A percentile compares a stretch with the other conserved stretches of the same genome.
These are phyloP conservation scores for Cryptotis parvus DNA, from an alignment of 2,113 vertebrate genomes.

Conservation along the genomic window DNA sequence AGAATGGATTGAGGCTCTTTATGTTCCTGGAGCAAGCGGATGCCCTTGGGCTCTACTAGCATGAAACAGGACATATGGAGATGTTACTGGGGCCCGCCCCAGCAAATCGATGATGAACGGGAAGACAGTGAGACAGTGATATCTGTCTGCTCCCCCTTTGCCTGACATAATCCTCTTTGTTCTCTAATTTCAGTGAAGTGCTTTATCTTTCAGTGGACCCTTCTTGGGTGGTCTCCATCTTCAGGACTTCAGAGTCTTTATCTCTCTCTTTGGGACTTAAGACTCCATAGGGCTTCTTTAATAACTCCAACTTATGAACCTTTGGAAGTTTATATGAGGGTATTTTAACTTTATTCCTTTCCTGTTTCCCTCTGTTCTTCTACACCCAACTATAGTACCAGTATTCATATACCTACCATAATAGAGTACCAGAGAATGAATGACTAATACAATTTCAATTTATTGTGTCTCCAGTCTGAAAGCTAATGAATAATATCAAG, in stretches of 20 bases:
- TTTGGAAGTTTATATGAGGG: neutral
- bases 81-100: no score
- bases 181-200: neutral
- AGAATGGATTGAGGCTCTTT: no score
- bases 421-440: neutral
- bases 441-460: neutral
- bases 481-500: neutral
- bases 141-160: no score
- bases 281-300: neutral
- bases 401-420: neutral
- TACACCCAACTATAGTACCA: neutral
- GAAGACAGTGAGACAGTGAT: no score
- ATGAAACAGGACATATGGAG: no score
- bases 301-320: neutral
- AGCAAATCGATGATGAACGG: no score
- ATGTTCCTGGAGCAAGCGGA: no score
- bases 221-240: neutral
- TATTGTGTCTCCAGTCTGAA: neutral
- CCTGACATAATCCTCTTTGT: neutral
- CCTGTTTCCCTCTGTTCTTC: neutral
- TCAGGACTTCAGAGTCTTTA: no score
- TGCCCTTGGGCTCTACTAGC: no score
- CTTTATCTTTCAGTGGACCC: neutral
- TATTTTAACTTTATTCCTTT: neutral
- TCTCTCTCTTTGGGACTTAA: fast-evolving